A percentile compares a stretch with the other conserved stretches of the same genome.
Conservation (phyloP, 2,888 invertebrate species). For the Lysandra bellargus region DNA sequence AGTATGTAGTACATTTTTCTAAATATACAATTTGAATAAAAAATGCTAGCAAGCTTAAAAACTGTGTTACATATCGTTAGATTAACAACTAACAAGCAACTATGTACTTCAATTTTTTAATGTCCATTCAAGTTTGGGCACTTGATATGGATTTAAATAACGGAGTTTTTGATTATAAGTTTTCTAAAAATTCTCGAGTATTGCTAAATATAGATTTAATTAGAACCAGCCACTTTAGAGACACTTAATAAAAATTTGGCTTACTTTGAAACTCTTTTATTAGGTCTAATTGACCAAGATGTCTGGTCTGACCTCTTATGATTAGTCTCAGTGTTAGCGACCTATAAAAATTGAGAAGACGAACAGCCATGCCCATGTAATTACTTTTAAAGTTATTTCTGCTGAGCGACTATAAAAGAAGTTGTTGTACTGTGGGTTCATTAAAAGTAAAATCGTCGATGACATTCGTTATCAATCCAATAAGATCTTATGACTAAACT, state of each 20-base stretch:
- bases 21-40: neutral
- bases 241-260: neutral
- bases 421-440: neutral
- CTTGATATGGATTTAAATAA: no score
- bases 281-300: conserved; percentile 3
- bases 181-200: neutral
- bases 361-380: no score
- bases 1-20: neutral
- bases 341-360: neutral
- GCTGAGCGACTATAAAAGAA: no score
- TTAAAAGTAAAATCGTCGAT: neutral
- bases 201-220: neutral
- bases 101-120: no score
- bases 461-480: neutral
- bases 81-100: neutral
- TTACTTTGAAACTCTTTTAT: neutral
- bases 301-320: neutral
- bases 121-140: no score
- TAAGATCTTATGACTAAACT: neutral
- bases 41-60: no score
- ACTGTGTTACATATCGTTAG: no score
- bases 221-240: neutral
- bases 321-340: neutral
- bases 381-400: no score
- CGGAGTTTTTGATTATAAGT: neutral